These are phyloP conservation scores for cattle (Bos taurus) DNA, from an alignment of 2,113 vertebrate genomes.

Conservation along the genomic window ARS-UCD2.0 NC_082638.1:4339501-4340000, in stretches of 20 bases:
- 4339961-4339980: neutral
- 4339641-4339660: neutral
- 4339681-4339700: neutral
- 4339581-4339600: neutral
- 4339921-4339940: neutral
- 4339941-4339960: accelerated
- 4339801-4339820: neutral
- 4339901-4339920: neutral
- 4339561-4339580: neutral
- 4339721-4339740: neutral
- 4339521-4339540: neutral
- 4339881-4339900: neutral
- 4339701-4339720: too few species aligned
- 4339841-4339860: neutral
- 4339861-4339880: neutral
- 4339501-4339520: neutral
- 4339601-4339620: neutral
- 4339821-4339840: neutral
- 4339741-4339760: neutral
- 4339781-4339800: neutral
- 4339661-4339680: neutral
- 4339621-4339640: neutral
- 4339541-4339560: neutral
- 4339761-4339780: neutral
- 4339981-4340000: neutral